A percentile compares a stretch with the other conserved stretches of the same genome.
phyloP scores from a whole-genome alignment of 2,888 invertebrate genomes.

The Dryadula phaetusa region DNA sequence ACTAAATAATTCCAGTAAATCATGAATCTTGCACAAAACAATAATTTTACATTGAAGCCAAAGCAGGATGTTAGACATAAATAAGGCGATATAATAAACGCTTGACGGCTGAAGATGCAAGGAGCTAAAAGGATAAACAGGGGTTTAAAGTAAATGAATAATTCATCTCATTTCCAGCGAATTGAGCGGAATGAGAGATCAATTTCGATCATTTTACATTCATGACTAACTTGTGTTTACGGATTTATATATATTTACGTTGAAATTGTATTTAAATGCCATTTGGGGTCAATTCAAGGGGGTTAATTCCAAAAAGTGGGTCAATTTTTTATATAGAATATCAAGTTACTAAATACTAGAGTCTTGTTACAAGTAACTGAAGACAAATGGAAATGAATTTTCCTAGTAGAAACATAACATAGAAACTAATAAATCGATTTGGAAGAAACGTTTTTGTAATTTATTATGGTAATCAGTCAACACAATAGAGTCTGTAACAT shows the following conservation, averaged over 20 bases:
- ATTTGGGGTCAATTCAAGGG: too few species aligned
- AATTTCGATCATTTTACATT: constrained; percentile 2
- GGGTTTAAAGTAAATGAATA: constrained; percentile 20
- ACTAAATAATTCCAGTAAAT: background rate
- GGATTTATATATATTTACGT: background rate
- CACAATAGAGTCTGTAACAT: too few species aligned
- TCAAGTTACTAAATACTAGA: too few species aligned
- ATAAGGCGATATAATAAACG: background rate
- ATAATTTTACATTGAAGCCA: background rate
- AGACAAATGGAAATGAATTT: too few species aligned
- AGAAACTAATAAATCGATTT: too few species aligned
- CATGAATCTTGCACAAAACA: background rate
- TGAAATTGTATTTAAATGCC: background rate
- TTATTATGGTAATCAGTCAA: too few species aligned
- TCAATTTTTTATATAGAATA: too few species aligned
- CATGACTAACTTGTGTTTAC: background rate
- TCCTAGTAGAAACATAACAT: too few species aligned
- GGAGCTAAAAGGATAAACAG: constrained; percentile 17
- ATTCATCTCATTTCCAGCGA: constrained; percentile 6
- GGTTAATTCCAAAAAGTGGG: too few species aligned
- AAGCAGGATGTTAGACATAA: constrained; percentile 10
- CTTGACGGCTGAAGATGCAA: constrained; percentile 11
- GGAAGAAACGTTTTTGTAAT: too few species aligned
- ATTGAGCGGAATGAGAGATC: constrained; percentile 14
- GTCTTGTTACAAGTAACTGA: too few species aligned